A percentile compares a stretch with the other conserved stretches of the same genome.
Evolutionary conservation across 2,113 vertebrate genomes (phyloP).

Genomic region (Halichoeres trimaculatus): DNA sequence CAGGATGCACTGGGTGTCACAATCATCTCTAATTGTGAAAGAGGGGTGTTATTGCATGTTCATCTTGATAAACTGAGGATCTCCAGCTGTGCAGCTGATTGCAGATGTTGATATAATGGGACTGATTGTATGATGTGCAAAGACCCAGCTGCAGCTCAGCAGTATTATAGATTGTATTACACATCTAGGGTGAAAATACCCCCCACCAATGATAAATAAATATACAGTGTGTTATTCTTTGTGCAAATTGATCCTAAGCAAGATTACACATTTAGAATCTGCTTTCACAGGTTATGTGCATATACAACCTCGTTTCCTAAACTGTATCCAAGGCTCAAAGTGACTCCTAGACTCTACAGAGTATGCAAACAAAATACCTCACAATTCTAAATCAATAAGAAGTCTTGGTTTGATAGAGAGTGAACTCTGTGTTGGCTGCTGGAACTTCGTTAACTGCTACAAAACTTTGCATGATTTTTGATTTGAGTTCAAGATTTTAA

Average conservation of each 20-base stretch:
- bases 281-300: too few relatives aligned
- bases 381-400: too few relatives aligned
- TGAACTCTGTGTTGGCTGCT: too few relatives aligned
- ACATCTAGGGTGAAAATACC: neutral
- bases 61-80: slow-evolving; percentile 47
- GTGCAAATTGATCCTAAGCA: neutral
- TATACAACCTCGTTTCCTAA: too few relatives aligned
- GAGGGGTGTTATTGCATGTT: slow-evolving; percentile 15
- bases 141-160: slow-evolving; percentile 62
- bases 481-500: too few relatives aligned
- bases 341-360: too few relatives aligned
- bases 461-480: too few relatives aligned
- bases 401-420: too few relatives aligned
- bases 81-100: slow-evolving; percentile 72
- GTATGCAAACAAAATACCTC: too few relatives aligned
- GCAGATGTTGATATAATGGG: slow-evolving; percentile 57
- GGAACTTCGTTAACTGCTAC: too few relatives aligned
- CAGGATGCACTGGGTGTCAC: slow-evolving; percentile 22
- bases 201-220: neutral
- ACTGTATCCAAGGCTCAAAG: too few relatives aligned
- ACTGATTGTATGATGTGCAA: slow-evolving; percentile 59
- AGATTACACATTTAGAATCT: neutral
- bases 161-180: slow-evolving; percentile 20
- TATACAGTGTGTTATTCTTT: neutral
- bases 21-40: slow-evolving; percentile 56